Conservation (phyloP, 2,797 vertebrate species). For the Sarcoramphus papa region DNA sequence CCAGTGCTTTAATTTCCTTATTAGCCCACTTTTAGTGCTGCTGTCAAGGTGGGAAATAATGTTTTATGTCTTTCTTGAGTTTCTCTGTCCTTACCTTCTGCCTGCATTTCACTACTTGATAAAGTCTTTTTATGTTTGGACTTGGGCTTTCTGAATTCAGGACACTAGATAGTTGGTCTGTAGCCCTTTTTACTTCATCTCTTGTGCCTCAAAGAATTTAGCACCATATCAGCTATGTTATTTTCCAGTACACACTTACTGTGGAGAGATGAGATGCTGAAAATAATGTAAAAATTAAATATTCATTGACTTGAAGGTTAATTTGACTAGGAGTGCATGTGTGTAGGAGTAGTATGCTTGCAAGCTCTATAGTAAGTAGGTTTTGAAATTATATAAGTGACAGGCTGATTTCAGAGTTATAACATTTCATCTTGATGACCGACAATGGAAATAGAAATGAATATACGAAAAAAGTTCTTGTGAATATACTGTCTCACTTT, state of each 20-base stretch:
- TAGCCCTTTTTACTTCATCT: neutral
- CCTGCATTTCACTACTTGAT: neutral
- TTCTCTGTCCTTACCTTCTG: neutral
- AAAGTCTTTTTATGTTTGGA: neutral
- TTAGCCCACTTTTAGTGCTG: neutral
- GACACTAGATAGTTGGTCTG: neutral
- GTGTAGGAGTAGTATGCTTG: conserved; percentile 25
- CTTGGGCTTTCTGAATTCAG: neutral
- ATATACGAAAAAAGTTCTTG: neutral
- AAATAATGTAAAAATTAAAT: conserved; percentile 47
- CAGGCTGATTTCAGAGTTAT: conserved; percentile 37
- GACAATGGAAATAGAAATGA: conserved; percentile 4
- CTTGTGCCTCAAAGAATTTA: neutral
- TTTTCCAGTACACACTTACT: neutral
- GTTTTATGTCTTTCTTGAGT: neutral
- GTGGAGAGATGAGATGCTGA: neutral
- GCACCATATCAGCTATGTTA: neutral
- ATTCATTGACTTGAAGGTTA: conserved; percentile 51
- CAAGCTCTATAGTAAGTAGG: conserved; percentile 3
- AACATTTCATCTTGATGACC: conserved; percentile 5
- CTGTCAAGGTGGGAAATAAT: neutral
- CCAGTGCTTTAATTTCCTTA: conserved; percentile 6
- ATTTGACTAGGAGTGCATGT: neutral
- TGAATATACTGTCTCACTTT: neutral
- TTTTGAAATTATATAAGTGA: conserved; percentile 39